Evolutionary conservation across 2,113 vertebrate genomes (phyloP).

Genomic region (Nothocercus nigrocapillus): DNA sequence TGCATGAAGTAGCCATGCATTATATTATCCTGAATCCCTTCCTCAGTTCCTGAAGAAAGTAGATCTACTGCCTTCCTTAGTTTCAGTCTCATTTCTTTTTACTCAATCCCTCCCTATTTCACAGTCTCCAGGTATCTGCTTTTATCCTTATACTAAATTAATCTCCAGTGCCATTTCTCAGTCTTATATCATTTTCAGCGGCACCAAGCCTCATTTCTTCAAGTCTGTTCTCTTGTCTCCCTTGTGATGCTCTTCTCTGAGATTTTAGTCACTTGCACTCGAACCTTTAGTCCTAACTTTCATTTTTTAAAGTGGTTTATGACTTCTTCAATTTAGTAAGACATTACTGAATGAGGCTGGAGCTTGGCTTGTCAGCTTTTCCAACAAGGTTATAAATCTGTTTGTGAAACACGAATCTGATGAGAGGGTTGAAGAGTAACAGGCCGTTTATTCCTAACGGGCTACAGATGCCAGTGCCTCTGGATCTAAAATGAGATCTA

Average conservation of each 20-base stretch:
- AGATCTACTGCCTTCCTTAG: neutral
- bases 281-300: conserved; percentile 37
- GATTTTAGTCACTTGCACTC: conserved; percentile 33
- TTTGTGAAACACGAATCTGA: conserved; percentile 49
- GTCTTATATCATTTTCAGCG: neutral
- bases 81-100: conserved; percentile 18
- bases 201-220: neutral
- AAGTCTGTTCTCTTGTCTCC: neutral
- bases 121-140: neutral
- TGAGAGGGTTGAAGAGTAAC: conserved; percentile 48
- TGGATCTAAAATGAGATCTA: conserved; percentile 30
- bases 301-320: conserved; percentile 57
- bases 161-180: neutral
- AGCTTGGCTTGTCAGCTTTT: conserved; percentile 57
- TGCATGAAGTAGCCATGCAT: rapidly evolving
- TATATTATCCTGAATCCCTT: neutral
- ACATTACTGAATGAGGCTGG: conserved; percentile 28
- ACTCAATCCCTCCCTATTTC: neutral
- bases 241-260: neutral
- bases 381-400: conserved; percentile 53
- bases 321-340: conserved; percentile 50
- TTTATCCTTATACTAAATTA: conserved; percentile 49
- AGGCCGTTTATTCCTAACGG: conserved; percentile 32
- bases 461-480: conserved; percentile 20
- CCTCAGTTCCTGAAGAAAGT: neutral